A percentile compares a stretch with the other conserved stretches of the same genome.
Evolutionary conservation across 2,888 invertebrate species (phyloP).

Genomic region (Papilio elwesi): DNA sequence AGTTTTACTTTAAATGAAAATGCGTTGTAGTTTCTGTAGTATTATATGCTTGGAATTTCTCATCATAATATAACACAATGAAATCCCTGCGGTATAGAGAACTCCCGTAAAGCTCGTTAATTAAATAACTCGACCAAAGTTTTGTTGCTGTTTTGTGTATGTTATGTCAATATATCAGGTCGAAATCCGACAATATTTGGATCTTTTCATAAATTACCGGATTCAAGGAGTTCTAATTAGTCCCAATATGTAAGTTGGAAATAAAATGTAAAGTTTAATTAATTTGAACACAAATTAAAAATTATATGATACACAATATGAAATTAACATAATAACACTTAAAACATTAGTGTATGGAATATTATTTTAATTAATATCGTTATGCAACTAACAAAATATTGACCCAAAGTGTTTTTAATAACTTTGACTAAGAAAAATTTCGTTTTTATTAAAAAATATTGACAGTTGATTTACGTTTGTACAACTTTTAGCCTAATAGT

Average conservation of each 20-base stretch:
- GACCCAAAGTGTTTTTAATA: too few relatives aligned
- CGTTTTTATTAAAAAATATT: too few relatives aligned
- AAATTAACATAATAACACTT: too few relatives aligned
- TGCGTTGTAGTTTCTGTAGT: constrained; percentile 19
- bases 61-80: constrained; percentile 37
- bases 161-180: constrained; percentile 28
- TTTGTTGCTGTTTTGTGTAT: constrained; percentile 35
- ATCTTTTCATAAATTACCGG: not conserved
- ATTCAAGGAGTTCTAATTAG: constrained; percentile 6
- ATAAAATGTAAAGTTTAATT: not conserved
- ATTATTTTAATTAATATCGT: too few relatives aligned
- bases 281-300: too few relatives aligned
- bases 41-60: constrained; percentile 35
- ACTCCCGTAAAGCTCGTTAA: constrained; percentile 37
- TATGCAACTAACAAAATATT: too few relatives aligned
- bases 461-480: too few relatives aligned
- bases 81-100: constrained; percentile 34
- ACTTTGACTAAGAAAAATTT: too few relatives aligned
- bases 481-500: too few relatives aligned
- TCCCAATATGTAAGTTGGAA: not conserved
- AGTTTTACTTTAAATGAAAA: constrained; percentile 6
- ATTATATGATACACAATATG: too few relatives aligned
- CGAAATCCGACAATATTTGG: constrained; percentile 4
- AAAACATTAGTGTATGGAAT: too few relatives aligned
- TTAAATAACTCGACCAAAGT: constrained; percentile 38